A percentile compares a stretch with the other conserved stretches of the same genome.
phyloP scores from a whole-genome alignment of 2,888 invertebrate genomes.

The Timandra comae region DNA sequence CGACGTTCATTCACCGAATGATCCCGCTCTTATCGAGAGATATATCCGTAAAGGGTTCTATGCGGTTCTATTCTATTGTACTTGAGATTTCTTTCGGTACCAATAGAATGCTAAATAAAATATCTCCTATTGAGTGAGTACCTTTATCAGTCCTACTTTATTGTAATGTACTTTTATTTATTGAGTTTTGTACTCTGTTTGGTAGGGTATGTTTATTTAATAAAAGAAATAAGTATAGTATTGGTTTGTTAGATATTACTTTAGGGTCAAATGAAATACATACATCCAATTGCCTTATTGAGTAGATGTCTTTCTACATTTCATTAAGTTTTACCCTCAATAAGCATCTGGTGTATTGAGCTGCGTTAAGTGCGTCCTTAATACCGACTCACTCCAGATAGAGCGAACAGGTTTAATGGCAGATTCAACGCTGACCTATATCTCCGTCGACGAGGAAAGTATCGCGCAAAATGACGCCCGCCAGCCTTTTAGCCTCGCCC shows the following conservation, averaged over 20 bases:
- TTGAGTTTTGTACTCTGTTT: too few relatives aligned
- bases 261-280: too few relatives aligned
- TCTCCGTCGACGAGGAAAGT: constrained; percentile 37
- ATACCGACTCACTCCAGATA: constrained; percentile 27
- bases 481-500: constrained; percentile 37
- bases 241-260: too few relatives aligned
- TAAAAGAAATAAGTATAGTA: too few relatives aligned
- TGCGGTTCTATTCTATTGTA: constrained; percentile 30
- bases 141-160: too few relatives aligned
- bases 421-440: constrained; percentile 45
- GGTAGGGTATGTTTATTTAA: too few relatives aligned
- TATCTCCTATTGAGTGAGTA: background rate
- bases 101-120: constrained; percentile 17
- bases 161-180: too few relatives aligned
- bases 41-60: constrained; percentile 33
- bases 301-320: too few relatives aligned
- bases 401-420: constrained; percentile 27
- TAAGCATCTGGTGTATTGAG: too few relatives aligned
- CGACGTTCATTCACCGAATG: constrained; percentile 32
- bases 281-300: too few relatives aligned
- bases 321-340: too few relatives aligned
- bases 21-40: constrained; percentile 34
- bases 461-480: constrained; percentile 36
- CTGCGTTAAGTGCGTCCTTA: too few relatives aligned
- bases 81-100: constrained; percentile 26